Percentiles rank a stretch among this genome's conserved stretches.
Conservation (phyloP, 2,797 vertebrate species). For the Takifugu rubripes region DNA sequence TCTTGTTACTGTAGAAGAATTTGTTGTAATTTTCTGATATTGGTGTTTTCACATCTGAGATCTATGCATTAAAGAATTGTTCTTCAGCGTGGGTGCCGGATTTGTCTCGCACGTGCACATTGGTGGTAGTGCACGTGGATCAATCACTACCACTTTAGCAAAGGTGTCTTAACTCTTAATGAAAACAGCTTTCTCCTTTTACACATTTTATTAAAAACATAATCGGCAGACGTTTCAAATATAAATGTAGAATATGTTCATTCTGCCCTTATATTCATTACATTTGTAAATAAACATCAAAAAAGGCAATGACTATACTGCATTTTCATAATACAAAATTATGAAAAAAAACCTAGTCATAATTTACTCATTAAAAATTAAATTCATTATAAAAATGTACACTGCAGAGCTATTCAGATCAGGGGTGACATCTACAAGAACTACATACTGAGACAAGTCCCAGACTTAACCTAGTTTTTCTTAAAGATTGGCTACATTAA, state of each 20-base stretch:
- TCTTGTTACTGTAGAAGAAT: slow-evolving; percentile 17
- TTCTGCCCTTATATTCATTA: slow-evolving; percentile 22
- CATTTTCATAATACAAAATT: slow-evolving; percentile 22
- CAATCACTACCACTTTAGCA: too few species aligned
- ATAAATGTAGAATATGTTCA: slow-evolving; percentile 29
- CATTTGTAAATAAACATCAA: slow-evolving; percentile 28
- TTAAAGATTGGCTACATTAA: too few species aligned
- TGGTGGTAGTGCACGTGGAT: too few species aligned
- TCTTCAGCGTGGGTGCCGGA: background rate
- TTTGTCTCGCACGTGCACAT: too few species aligned
- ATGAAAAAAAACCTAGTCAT: slow-evolving; percentile 24
- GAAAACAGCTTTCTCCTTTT: background rate
- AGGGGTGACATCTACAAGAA: slow-evolving; percentile 16
- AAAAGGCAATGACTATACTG: slow-evolving; percentile 25
- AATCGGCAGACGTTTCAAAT: slow-evolving; percentile 18
- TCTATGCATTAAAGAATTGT: slow-evolving; percentile 11
- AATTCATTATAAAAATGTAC: slow-evolving; percentile 35
- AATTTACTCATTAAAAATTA: slow-evolving; percentile 34
- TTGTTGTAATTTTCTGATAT: slow-evolving; percentile 8
- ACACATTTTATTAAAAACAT: slow-evolving; percentile 48
- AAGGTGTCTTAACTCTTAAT: background rate
- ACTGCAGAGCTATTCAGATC: slow-evolving; percentile 15
- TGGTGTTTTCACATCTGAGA: background rate
- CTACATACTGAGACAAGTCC: background rate
- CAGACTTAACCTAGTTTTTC: too few species aligned